Evolutionary conservation across 2,888 invertebrate genomes (phyloP), one percentile per base, ranked within the genome.

Genomic region (Anoplius nigerrimus): DNA sequence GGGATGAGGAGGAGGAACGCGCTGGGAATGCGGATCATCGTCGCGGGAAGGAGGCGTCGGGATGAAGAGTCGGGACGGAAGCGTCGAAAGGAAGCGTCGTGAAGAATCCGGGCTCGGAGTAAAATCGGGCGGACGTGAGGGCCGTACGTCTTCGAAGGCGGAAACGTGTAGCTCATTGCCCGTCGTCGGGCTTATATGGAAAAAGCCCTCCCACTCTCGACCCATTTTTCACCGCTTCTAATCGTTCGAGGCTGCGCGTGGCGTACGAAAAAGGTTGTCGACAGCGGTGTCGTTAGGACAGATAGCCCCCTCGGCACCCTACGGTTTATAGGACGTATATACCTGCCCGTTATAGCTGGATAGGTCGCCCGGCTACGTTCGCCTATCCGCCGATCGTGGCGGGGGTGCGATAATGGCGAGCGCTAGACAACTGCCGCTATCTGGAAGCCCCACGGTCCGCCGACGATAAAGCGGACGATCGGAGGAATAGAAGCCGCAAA

Each of bases 101-200:
- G 13, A 27, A 13, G 15, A 61, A 63, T 71, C 46, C 53, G 51
- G 18, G 13, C 46, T 24, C 46, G 62, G 20, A 18, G 18, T 21
- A 24, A 48, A 59, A 20, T 21, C 2, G 20, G n/a, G 42, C 15
- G 18, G 34, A 64, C 48, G 20, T 18, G 34, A 21, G 54, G 20
- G 18, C 18, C 34, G 18, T 16, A 3, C 24, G 15, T 46, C 43
- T 34, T 55, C 55, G 20, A 24, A 51, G 15, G 43, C n/a, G 54
- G 42, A 66, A 58, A 68, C 54, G 24, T 2, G 21, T 58, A 51
- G 8, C 1, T 11, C 18, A 48, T 5, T 15, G 52, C 13, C 15
- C 2, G 27, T 56, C 24, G 24, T 20, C 54, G 24, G 15, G 42
- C 54, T 79, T 78, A 78, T 78, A 78, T 78, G 69, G 66, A 34